phyloP scores from a whole-genome alignment of 2,797 vertebrate genomes.

The Clarias laeviceps region DNA sequence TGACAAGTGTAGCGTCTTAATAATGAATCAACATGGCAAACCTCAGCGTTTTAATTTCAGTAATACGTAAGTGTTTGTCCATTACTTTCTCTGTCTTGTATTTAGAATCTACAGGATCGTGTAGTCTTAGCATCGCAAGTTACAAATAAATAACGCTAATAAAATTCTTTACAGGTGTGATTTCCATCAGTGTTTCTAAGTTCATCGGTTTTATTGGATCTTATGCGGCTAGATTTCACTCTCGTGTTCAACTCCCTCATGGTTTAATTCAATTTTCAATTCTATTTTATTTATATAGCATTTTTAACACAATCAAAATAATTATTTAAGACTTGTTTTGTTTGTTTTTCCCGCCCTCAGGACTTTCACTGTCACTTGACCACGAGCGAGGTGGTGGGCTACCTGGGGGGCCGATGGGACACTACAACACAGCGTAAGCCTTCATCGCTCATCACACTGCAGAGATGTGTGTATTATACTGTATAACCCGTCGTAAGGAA shows the following conservation, averaged over 20 bases:
- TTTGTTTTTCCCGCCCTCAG: conserved; percentile 63
- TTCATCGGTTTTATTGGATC: background rate
- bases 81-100: background rate
- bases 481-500: background rate
- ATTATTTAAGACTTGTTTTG: background rate
- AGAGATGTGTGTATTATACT: background rate
- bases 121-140: no score
- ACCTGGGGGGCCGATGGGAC: conserved; percentile 94
- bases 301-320: no score
- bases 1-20: no score
- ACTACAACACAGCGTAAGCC: conserved; percentile 89
- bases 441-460: background rate
- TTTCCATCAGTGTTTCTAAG: background rate
- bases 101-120: no score
- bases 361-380: conserved; percentile 98
- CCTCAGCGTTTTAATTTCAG: background rate
- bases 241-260: background rate
- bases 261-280: no score
- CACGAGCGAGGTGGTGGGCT: conserved; percentile 92
- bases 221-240: no score
- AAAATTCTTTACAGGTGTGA: background rate
- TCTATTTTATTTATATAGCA: no score
- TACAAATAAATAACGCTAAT: background rate
- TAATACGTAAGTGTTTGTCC: background rate
- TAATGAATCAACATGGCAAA: background rate